Conservation (phyloP, 2,888 invertebrate genomes). For the Pollenia amentaria region DNA sequence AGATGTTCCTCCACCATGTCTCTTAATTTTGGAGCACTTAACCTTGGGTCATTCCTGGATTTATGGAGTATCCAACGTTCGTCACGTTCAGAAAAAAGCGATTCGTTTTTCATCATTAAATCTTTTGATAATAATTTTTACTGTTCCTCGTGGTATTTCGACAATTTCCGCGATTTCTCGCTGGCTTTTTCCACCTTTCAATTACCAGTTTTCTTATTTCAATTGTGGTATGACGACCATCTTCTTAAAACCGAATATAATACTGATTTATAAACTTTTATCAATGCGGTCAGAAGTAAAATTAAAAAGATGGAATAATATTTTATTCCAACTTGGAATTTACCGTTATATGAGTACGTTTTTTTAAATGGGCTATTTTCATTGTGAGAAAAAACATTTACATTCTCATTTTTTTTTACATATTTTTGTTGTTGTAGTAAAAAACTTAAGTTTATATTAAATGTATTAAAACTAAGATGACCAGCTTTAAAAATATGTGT, state of each 20-base stretch:
- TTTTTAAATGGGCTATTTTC: no score
- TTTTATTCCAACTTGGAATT: no score
- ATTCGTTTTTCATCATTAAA: neutral
- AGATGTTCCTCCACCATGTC: conserved; percentile 9
- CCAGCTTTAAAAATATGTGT: no score
- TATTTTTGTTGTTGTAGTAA: no score
- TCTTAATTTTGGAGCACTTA: conserved; percentile 11
- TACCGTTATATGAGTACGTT: no score
- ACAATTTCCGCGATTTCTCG: neutral
- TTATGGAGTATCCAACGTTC: neutral
- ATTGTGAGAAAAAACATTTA: no score
- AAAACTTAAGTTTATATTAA: no score
- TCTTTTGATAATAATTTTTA: neutral
- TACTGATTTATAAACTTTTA: no score
- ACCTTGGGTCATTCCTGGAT: neutral
- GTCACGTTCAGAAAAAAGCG: neutral
- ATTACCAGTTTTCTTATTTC: neutral
- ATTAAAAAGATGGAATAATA: no score
- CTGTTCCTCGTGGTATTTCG: neutral
- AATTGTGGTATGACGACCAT: neutral
- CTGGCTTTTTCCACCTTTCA: neutral
- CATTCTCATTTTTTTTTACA: no score
- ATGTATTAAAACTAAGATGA: no score
- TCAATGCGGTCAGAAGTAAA: no score
- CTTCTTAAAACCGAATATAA: neutral